Percentiles rank a stretch among this genome's conserved stretches.
Conservation (phyloP, 2,113 vertebrate genomes). For the Sander vitreus region DNA sequence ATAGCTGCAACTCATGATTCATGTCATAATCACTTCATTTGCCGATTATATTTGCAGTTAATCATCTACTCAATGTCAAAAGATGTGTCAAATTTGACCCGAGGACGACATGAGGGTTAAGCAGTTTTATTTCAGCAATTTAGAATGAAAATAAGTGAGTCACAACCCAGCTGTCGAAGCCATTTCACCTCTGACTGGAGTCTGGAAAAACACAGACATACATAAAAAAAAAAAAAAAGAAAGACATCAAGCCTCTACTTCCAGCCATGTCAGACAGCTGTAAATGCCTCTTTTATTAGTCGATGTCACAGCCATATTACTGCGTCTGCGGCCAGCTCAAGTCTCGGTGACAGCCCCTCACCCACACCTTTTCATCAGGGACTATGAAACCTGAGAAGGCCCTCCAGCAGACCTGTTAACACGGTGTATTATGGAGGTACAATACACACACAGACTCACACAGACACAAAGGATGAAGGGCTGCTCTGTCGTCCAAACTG, state of each 20-base stretch:
- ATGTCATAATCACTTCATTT: neutral
- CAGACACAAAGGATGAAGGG: slow-evolving; percentile 26
- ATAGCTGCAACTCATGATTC: neutral
- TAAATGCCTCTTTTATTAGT: slow-evolving; percentile 74
- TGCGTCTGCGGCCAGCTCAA: slow-evolving; percentile 16
- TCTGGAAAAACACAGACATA: slow-evolving; percentile 8
- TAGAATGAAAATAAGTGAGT: neutral
- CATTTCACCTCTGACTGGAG: neutral
- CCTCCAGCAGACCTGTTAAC: slow-evolving; percentile 37
- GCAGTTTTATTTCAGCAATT: neutral
- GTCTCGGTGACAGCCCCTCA: slow-evolving; percentile 71
- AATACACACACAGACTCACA: slow-evolving; percentile 6
- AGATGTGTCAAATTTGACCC: too few relatives aligned
- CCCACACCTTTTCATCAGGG: slow-evolving; percentile 78
- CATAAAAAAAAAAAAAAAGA: neutral
- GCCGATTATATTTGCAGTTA: neutral
- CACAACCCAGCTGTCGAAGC: neutral
- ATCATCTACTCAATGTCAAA: neutral
- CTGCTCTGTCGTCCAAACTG: neutral
- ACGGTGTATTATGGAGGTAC: neutral
- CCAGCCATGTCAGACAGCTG: slow-evolving; percentile 57
- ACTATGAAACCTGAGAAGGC: slow-evolving; percentile 63
- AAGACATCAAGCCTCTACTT: slow-evolving; percentile 35
- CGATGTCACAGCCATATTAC: slow-evolving; percentile 60
- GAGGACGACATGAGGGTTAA: too few relatives aligned